Conservation (phyloP, 2,888 invertebrate genomes). For the Lagria hirta region DNA sequence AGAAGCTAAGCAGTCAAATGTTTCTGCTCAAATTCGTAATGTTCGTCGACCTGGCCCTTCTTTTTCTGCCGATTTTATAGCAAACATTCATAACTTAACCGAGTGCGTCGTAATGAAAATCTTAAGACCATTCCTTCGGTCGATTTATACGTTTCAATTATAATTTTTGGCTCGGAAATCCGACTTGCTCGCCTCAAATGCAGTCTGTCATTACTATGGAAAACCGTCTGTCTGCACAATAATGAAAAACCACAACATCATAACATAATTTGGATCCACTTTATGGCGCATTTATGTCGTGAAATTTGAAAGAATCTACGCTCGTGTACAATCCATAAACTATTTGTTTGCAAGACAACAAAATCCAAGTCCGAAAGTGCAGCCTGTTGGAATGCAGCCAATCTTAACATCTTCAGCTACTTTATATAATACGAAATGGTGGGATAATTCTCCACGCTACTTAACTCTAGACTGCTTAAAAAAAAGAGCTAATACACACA, state of each 20-base stretch:
- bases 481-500: too few species aligned
- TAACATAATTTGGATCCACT: constrained; percentile 39
- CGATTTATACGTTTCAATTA: constrained; percentile 46
- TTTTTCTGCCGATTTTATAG: too few species aligned
- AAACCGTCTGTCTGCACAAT: constrained; percentile 18
- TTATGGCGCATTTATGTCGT: constrained; percentile 30
- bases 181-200: constrained; percentile 34
- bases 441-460: constrained; percentile 43
- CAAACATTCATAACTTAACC: too few species aligned
- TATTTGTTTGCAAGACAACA: too few species aligned
- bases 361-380: constrained; percentile 34
- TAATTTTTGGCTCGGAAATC: constrained; percentile 45
- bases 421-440: constrained; percentile 42
- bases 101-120: constrained; percentile 11
- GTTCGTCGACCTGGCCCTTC: too few species aligned
- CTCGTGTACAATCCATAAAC: constrained; percentile 21
- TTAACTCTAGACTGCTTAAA: constrained; percentile 40
- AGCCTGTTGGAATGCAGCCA: constrained; percentile 51
- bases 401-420: too few species aligned
- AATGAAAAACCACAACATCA: constrained; percentile 38
- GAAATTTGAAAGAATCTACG: constrained; percentile 17
- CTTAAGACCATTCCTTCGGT: constrained; percentile 25
- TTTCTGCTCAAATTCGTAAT: too few species aligned
- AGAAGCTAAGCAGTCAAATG: too few species aligned
- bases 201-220: constrained; percentile 38